Evolutionary conservation across 2,797 vertebrate species (phyloP), one percentile per base, ranked within the genome.

Genomic region (Acrocephalus scirpaceus): DNA sequence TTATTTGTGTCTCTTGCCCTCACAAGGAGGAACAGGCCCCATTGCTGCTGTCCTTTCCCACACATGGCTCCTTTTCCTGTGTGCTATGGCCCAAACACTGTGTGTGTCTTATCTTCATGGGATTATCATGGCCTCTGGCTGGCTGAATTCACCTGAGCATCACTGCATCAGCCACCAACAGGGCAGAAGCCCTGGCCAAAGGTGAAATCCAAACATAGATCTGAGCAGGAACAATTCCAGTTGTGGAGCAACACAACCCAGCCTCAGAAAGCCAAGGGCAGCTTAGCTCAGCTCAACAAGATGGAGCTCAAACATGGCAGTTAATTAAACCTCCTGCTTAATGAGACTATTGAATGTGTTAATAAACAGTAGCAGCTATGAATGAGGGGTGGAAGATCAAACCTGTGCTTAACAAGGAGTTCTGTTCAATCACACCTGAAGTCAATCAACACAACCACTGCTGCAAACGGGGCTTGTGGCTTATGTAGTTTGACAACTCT

Each of bases 271-370:
- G 23, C 67, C 22, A 44, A 13, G 18, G 44, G 47, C 71, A 76
- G 42, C 8, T 67, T 67, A 61, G 42, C 36, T 64, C 72, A 64
- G 21, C 42, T 58, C 42, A 90, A 36, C 21, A 76, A 70, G 66
- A 89, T 32, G 15, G 36, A 92, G 54, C 47, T 82, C 54, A 78
- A 70, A 72, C 10, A 30, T 66, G 50, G 85, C 76, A 95, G 79
- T n/a, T 92, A 90, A 93, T 94, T 92, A 96, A 95, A 90, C 38
- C n/a, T 40, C 42, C 51, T 32, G 6, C 47, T 88, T 96, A 93
- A 95, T 57, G 69, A 91, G 57, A 34, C 82, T 54, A 11, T 32
- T 88, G 78, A 86, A 92, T 16, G 30, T 48, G 72, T 77, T 95
- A 90, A 92, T 80, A 69, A 92, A 78, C 38, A 92, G 66, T 22